Evolutionary conservation across 92 coral and sea anemone species (phyloP).

Genomic region (Phenganax stokvisi): DNA sequence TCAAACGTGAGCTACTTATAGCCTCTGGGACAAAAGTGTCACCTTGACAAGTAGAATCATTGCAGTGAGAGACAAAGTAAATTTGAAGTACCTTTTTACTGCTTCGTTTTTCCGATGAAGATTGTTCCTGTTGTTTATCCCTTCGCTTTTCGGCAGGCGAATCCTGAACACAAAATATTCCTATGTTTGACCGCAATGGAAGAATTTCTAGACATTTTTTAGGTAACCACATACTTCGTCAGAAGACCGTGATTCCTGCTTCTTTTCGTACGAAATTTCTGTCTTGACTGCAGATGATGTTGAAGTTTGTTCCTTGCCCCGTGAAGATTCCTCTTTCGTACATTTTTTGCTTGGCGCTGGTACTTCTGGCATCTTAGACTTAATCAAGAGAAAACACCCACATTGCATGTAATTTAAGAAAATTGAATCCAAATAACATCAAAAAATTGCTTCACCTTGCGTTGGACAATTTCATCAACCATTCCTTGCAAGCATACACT

Average conservation of each 20-base stretch:
- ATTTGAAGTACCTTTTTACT: constrained; percentile 1
- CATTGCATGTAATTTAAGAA: background rate
- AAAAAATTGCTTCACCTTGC: background rate
- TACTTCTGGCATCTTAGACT: background rate
- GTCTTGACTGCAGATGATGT: background rate
- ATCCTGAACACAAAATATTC: background rate
- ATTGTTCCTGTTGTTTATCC: background rate
- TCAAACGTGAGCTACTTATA: background rate
- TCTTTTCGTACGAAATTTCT: background rate
- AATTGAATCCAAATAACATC: background rate
- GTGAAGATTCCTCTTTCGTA: background rate
- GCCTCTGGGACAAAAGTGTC: background rate
- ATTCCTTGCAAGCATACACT: constrained; percentile 88
- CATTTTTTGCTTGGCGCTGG: background rate
- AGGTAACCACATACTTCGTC: background rate
- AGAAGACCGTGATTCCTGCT: constrained; percentile 16
- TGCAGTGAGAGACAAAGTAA: background rate
- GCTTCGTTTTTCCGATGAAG: background rate
- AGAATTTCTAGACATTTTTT: background rate
- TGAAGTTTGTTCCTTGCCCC: constrained; percentile 5
- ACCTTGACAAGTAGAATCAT: background rate
- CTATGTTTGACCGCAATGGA: background rate
- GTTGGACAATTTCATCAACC: constrained; percentile 74
- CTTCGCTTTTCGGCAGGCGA: background rate
- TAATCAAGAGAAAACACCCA: background rate